Evolutionary conservation across 2,113 vertebrate species (phyloP), one percentile per base, ranked within the genome.

Genomic region (Fulica atra): DNA sequence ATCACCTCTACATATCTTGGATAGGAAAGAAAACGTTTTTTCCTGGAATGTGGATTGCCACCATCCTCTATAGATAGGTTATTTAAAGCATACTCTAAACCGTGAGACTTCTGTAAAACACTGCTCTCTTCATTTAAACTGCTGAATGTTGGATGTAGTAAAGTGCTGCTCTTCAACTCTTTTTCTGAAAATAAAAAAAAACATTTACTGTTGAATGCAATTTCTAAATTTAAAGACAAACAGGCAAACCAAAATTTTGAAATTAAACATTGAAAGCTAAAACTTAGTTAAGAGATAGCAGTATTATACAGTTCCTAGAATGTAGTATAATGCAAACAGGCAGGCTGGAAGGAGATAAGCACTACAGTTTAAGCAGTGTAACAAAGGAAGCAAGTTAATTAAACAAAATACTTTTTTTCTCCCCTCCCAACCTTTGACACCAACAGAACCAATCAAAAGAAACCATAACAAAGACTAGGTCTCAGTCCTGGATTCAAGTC

Each of bases 1-100:
- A 99, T 99, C 81, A 99, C 98, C 95, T 99, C 99, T 38, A 99
- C 99, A 1, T 99, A 99, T 98, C 99, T 98, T n/a, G 99, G 99
- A 93, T 99, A 99, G 24, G 99, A 99, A 91, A 99, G 98, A 95
- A 99, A 99, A 24, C 99, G 98, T 93, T 99, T 99, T 92, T 89
- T 98, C 87, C 99, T 98, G 95, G 97, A 98, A 88, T 94, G 98
- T 78, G 88, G 68, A 35, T 46, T 97, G 93, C 53, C 94, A 69
- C 83, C 77, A 51, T 90, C 93, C 23, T 91, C 60, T 87, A 66
- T 1, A 48, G 96, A 97, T 14, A 96, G 38, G 82, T 97, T 96
- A 88, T 95, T 97, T 89, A 93, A 97, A 89, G 80, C 14, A 68
- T 97, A 84, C 14, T 89, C 59, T 56, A 96, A 96, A 85, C 78